Evolutionary conservation across 2,888 invertebrate species (phyloP), one percentile per base, ranked within the genome.

Genomic region (Tupiocoris notatus): DNA sequence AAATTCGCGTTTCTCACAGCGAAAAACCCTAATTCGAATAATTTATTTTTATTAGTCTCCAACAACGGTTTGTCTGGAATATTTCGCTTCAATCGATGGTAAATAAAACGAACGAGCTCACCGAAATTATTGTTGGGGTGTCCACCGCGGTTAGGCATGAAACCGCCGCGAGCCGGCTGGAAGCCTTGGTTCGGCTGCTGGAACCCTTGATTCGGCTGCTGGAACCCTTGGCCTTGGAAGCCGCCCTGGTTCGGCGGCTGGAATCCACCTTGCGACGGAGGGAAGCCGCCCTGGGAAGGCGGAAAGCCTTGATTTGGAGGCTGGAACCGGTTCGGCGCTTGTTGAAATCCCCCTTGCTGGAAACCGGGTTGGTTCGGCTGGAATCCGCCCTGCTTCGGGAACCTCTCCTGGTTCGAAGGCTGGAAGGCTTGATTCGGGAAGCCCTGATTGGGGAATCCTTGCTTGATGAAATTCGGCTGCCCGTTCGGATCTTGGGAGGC

Each of bases 321-420:
- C 39, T 39, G 39, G 39, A 39, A 39, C 12, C 39, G 39, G 39
- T 12, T 12, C 3, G 39, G 12, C n/a, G n/a, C n/a, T n/a, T 39
- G 3, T 12, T 39, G 39, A 39, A 39, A 39, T 3, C 39, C 39
- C 6, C 39, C 39, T 12, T 39, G 39, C 39, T 39, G 61, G 39
- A 62, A 73, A 20, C 73, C 73, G 12, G 6, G 6, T 39, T 39
- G 39, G 12, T 3, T 3, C 39, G 3, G 39, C 39, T 39, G 61
- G 39, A 62, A 73, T 39, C 73, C 73, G 39, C 73, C 73, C 22
- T 62, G 61, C 6, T 61, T 39, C 39, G 56, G 73, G 9, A 21
- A 73, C 2, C n/a, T n/a, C n/a, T n/a, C 39, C 12, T 39, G 25
- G 61, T 59, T 61, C 7, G 20, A 16, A 7, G 61, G 61, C 54